A percentile compares a stretch with the other conserved stretches of the same genome.
Evolutionary conservation across 2,113 vertebrate genomes (phyloP).

Genomic region (Prochilodus magdalenae): DNA sequence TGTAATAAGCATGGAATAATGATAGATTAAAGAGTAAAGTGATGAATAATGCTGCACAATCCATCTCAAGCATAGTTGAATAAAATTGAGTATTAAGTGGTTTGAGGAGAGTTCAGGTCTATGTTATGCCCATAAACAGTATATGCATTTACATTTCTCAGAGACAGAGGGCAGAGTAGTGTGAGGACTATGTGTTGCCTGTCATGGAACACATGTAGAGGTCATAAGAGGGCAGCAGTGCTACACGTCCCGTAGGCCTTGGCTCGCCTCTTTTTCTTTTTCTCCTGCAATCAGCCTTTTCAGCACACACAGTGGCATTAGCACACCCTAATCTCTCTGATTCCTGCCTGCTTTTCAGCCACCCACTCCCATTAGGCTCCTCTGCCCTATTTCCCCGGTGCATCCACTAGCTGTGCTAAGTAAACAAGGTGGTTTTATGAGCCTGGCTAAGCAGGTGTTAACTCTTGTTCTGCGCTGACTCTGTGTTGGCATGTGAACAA

Average conservation of each 20-base stretch:
- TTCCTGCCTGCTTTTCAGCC: conserved; percentile 56
- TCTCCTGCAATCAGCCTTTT: conserved; percentile 56
- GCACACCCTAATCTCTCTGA: conserved; percentile 61
- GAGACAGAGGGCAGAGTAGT: background rate
- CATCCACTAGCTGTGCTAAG: conserved; percentile 58
- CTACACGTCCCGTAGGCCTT: conserved; percentile 55
- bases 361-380: conserved; percentile 60
- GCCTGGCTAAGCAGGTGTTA: conserved; percentile 62
- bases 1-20: too few species aligned
- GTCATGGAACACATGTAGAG: conserved; percentile 40
- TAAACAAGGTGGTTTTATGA: conserved; percentile 61
- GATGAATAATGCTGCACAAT: too few species aligned
- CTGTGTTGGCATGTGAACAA: conserved; percentile 62
- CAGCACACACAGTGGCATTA: conserved; percentile 59
- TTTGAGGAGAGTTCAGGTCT: background rate
- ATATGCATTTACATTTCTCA: conserved; percentile 5
- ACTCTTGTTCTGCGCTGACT: conserved; percentile 62
- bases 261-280: conserved; percentile 51
- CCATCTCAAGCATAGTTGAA: background rate
- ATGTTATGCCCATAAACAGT: background rate
- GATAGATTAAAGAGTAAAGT: too few species aligned
- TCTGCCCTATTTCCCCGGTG: conserved; percentile 53
- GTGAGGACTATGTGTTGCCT: conserved; percentile 27
- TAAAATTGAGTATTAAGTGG: background rate
- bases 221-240: conserved; percentile 56